These are phyloP conservation scores for Onychostruthus taczanowskii DNA, from an alignment of 2,113 vertebrate species.

Conservation along the genomic window DNA sequence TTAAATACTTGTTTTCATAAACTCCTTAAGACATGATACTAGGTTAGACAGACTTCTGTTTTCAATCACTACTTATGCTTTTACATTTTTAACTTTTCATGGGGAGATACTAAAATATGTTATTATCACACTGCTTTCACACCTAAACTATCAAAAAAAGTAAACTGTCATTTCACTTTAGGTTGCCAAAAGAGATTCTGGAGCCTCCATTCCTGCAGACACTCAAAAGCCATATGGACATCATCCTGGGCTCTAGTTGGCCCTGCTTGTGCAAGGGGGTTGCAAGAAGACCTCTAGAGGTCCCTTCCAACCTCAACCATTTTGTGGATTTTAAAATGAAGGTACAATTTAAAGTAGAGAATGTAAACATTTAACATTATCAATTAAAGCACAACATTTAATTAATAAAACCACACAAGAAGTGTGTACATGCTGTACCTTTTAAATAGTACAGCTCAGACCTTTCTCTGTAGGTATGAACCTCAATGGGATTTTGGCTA, in stretches of 20 bases:
- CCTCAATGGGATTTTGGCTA: neutral
- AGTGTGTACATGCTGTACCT: neutral
- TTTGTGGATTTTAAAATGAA: neutral
- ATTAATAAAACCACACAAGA: neutral
- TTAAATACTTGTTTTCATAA: neutral
- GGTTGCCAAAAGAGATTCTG: neutral
- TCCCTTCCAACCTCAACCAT: neutral
- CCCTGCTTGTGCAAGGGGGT: neutral
- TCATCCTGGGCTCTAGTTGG: neutral
- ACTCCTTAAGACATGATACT: neutral
- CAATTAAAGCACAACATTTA: neutral
- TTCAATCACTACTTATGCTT: neutral
- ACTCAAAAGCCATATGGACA: neutral
- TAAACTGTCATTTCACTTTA: neutral
- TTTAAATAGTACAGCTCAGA: neutral
- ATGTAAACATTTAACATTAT: neutral
- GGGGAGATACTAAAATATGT: neutral
- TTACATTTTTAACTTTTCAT: neutral
- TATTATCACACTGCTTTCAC: neutral
- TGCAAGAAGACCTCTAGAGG: neutral
- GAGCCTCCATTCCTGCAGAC: neutral
- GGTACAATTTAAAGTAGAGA: neutral
- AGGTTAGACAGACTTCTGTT: neutral
- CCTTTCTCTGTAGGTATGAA: neutral
- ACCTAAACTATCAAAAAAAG: neutral